Base-by-base conservation (phyloP, 2,888 invertebrate species). In the Lepidonotus clava region DNA sequence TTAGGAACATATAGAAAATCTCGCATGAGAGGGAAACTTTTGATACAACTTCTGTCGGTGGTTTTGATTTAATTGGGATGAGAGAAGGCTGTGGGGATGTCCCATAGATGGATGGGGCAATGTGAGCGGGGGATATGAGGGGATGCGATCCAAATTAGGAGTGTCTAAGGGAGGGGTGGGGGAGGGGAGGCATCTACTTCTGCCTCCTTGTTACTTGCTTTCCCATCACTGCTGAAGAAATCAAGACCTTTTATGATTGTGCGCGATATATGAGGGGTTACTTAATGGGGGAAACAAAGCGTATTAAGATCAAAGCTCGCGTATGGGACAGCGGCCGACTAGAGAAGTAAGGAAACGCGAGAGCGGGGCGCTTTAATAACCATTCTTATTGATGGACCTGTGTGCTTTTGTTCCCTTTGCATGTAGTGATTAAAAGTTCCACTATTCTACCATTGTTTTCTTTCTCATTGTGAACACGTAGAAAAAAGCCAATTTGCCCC, bases 341-440 rank as follows among this genome's bases (percentile, higher is more conserved):
- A 76, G 24, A 40, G 40, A 76, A n/a, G 76, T 14, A 11, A 76
- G 40, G 76, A 21, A 67, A 67, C 67, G 28, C 14, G 67, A 67
- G 67, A n/a, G 14, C 18, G 36, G 28, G 67, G 4, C 18, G 67
- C 32, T 28, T 36, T 67, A 67, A 67, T 67, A 67, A 67, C 67
- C 28, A 36, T 67, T 36, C 67, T 40, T 76, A 76, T 76, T 76
- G 76, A 76, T 76, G 38, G 76, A 40, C 38, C n/a, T 76, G 40
- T 76, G 32, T 36, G 18, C 76, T 76, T 76, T 76, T 76, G 76
- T 76, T 76, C 38, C 36, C 14, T 36, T 1, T 36, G 38, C 8
- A 76, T 24, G 76, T 76, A 76, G 36, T 76, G 76, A 76, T 76
- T 76, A 76, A 76, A 76, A 76, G 36, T 76, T 21, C 18, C 36